Percentiles rank a stretch among this genome's conserved stretches.
phyloP scores from a whole-genome alignment of 2,113 vertebrate genomes.

The Atherinomorus stipes region DNA sequence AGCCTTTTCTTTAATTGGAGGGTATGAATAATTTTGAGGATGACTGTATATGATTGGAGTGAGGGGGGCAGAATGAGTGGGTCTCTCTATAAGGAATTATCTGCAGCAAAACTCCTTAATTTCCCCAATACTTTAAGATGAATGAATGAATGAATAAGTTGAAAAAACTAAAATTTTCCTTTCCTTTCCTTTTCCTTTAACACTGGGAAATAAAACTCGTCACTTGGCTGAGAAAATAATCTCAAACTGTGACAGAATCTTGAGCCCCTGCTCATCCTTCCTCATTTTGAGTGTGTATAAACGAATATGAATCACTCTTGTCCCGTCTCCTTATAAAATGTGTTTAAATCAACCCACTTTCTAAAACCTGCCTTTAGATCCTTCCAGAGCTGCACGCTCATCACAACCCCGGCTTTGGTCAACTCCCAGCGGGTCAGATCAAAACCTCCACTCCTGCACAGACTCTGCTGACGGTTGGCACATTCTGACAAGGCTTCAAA shows the following conservation, averaged over 20 bases:
- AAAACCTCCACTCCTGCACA: conserved; percentile 22
- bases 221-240: conserved; percentile 17
- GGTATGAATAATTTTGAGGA: too few species aligned
- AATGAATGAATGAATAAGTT: too few species aligned
- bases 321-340: conserved; percentile 6
- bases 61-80: too few species aligned
- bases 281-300: conserved; percentile 14
- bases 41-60: too few species aligned
- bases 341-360: conserved; percentile 2
- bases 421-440: conserved; percentile 49
- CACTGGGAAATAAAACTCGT: conserved; percentile 27
- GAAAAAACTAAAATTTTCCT: too few species aligned
- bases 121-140: too few species aligned
- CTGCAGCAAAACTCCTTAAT: too few species aligned
- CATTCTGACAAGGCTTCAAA: conserved; percentile 60
- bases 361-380: conserved; percentile 11
- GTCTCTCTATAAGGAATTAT: too few species aligned
- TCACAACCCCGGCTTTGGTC: conserved; percentile 32
- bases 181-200: too few species aligned
- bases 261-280: not conserved
- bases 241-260: conserved; percentile 31
- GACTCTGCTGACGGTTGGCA: conserved; percentile 44
- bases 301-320: conserved; percentile 12
- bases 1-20: too few species aligned
- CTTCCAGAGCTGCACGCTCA: conserved; percentile 36